These are phyloP conservation scores for Choreutis nemorana DNA, from an alignment of 2,888 invertebrate genomes.

Conservation along the genomic window DNA sequence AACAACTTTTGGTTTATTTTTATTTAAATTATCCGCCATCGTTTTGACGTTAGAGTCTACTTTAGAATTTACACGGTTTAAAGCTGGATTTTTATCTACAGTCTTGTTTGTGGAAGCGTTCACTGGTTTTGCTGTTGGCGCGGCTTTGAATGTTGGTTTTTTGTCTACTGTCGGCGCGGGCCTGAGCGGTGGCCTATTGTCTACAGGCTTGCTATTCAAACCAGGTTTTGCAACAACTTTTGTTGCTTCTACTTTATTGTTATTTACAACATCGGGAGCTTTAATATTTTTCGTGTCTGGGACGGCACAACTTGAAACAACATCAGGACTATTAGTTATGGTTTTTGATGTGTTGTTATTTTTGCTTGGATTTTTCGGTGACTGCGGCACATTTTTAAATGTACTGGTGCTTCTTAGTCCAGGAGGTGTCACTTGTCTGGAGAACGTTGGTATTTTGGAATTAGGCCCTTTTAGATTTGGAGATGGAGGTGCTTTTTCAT, in stretches of 20 bases:
- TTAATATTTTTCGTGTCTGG: slow-evolving; percentile 57
- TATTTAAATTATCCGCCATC: slow-evolving; percentile 54
- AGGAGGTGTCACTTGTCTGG: slow-evolving; percentile 59
- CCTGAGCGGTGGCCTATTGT: slow-evolving; percentile 44
- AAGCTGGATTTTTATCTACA: slow-evolving; percentile 31
- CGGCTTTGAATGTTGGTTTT: slow-evolving; percentile 33
- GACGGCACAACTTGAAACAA: slow-evolving; percentile 76
- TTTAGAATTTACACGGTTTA: slow-evolving; percentile 41
- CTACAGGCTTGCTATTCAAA: slow-evolving; percentile 42
- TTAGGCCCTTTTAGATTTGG: slow-evolving; percentile 42
- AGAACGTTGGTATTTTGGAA: slow-evolving; percentile 55
- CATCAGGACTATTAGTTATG: slow-evolving; percentile 72
- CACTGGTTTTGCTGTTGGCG: slow-evolving; percentile 32
- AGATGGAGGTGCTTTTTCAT: slow-evolving; percentile 43
- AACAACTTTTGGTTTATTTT: slow-evolving; percentile 55
- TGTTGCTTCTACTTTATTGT: slow-evolving; percentile 54
- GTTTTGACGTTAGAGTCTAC: slow-evolving; percentile 46
- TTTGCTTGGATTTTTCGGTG: slow-evolving; percentile 41
- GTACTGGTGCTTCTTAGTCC: slow-evolving; percentile 45
- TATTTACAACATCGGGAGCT: slow-evolving; percentile 70
- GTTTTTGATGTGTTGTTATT: slow-evolving; percentile 29
- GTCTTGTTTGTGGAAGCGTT: slow-evolving; percentile 31
- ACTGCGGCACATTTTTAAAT: slow-evolving; percentile 44
- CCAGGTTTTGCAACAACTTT: slow-evolving; percentile 54
- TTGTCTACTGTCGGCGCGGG: slow-evolving; percentile 45